Evolutionary conservation across 2,888 invertebrate species (phyloP).

Genomic region (Oscheius sp.): DNA sequence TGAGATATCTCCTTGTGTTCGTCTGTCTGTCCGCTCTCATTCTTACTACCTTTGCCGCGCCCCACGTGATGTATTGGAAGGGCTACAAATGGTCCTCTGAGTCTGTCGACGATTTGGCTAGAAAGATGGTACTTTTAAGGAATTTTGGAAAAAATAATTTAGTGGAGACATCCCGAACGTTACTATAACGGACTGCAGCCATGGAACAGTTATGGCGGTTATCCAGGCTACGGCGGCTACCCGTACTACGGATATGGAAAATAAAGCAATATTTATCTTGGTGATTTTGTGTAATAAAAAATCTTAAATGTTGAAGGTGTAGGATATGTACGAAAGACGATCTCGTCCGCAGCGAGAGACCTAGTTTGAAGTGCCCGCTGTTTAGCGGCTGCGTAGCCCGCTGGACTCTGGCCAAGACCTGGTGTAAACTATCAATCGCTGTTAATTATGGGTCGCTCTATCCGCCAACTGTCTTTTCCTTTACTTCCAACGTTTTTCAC

Average conservation of each 20-base stretch:
- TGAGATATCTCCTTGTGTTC: not conserved
- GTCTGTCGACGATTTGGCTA: slow-evolving; percentile 4
- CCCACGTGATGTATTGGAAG: slow-evolving; percentile 13
- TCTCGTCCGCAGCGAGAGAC: not conserved
- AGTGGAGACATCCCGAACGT: slow-evolving; percentile 30
- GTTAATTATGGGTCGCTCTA: slow-evolving; percentile 22
- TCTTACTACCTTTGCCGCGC: slow-evolving; percentile 3
- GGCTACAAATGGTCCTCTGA: slow-evolving; percentile 13
- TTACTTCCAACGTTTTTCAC: no score
- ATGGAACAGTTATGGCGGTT: slow-evolving; percentile 14
- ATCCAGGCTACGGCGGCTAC: not conserved
- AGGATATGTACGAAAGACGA: not conserved
- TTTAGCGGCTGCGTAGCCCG: slow-evolving; percentile 27
- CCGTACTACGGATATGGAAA: slow-evolving; percentile 18
- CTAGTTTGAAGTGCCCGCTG: slow-evolving; percentile 23
- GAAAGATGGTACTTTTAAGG: slow-evolving; percentile 8
- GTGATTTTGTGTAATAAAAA: slow-evolving; percentile 9
- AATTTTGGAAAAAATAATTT: not conserved
- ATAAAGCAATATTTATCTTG: not conserved
- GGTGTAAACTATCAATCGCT: slow-evolving; percentile 28
- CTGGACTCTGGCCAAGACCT: slow-evolving; percentile 27
- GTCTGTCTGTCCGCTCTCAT: not conserved
- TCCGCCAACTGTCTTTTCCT: no score
- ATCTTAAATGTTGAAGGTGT: not conserved
- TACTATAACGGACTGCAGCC: slow-evolving; percentile 10